These are phyloP conservation scores for Eudyptes chrysolophus DNA, from an alignment of 2,113 vertebrate genomes.

Conservation along the genomic window DNA sequence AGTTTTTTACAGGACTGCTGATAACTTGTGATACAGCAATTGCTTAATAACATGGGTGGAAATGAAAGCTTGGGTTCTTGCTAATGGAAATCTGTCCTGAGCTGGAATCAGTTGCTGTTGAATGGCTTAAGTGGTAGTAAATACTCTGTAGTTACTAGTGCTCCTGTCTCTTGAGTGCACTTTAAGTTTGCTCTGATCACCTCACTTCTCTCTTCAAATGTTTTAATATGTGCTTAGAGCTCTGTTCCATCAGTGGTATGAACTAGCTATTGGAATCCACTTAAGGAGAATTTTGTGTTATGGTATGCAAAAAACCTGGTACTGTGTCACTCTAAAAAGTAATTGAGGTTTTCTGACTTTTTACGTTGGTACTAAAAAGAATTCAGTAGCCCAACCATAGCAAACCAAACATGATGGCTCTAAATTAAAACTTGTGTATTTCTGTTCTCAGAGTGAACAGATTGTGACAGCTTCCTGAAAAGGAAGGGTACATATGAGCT, in stretches of 20 bases:
- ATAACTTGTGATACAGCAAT: not conserved
- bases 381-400: not conserved
- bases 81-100: not conserved
- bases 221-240: not conserved
- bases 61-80: not conserved
- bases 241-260: not conserved
- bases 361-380: not conserved
- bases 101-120: not conserved
- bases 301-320: accelerated
- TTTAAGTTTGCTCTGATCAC: not conserved
- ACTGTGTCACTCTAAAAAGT: not conserved
- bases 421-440: not conserved
- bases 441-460: not conserved
- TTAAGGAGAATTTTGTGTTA: not conserved
- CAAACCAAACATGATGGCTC: not conserved
- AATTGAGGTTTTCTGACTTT: not conserved
- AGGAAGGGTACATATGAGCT: not conserved
- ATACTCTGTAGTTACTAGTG: not conserved
- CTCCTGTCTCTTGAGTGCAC: not conserved
- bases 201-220: not conserved
- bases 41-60: not conserved
- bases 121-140: not conserved
- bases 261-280: not conserved
- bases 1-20: not conserved
- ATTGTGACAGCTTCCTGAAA: not conserved